Evolutionary conservation across 1,140 invertebrate species (phyloP).

Genomic region (Tetranychus urticae): DNA sequence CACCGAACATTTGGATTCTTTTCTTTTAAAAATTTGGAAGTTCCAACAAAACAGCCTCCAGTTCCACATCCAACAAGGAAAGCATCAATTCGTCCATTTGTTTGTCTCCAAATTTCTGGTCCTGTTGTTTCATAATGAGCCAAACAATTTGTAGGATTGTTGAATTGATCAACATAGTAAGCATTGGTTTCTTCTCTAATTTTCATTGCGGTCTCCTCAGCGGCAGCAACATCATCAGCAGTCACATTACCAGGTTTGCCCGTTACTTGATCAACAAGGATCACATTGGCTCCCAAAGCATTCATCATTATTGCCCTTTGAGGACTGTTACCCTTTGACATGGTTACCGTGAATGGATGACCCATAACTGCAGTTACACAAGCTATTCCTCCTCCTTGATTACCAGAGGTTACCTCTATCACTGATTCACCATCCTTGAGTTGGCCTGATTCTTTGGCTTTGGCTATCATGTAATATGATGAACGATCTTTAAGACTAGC

Average conservation of each 20-base stretch:
- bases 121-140: conserved; percentile 22
- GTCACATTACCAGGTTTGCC: conserved; percentile 9
- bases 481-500: conserved; percentile 7
- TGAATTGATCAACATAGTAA: conserved; percentile 4
- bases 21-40: conserved; percentile 6
- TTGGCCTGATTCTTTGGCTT: conserved; percentile 3
- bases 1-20: conserved; percentile 5
- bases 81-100: conserved; percentile 16
- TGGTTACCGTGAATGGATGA: conserved; percentile 6
- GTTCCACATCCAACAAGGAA: conserved; percentile 15
- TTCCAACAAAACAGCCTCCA: conserved; percentile 11
- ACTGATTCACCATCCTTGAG: conserved; percentile 1
- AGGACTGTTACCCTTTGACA: conserved; percentile 9
- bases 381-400: conserved; percentile 9
- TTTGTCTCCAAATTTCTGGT: conserved; percentile 27
- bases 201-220: background rate
- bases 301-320: conserved; percentile 7
- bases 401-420: conserved; percentile 8
- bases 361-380: conserved; percentile 1
- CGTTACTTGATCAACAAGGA: conserved; percentile 1
- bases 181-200: background rate
- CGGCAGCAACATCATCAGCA: conserved; percentile 2
- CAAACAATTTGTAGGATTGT: background rate
- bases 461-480: conserved; percentile 3
- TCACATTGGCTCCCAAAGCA: conserved; percentile 2